These are phyloP conservation scores for Apeira syringaria DNA, from an alignment of 2,888 invertebrate genomes.

Conservation along the genomic window DNA sequence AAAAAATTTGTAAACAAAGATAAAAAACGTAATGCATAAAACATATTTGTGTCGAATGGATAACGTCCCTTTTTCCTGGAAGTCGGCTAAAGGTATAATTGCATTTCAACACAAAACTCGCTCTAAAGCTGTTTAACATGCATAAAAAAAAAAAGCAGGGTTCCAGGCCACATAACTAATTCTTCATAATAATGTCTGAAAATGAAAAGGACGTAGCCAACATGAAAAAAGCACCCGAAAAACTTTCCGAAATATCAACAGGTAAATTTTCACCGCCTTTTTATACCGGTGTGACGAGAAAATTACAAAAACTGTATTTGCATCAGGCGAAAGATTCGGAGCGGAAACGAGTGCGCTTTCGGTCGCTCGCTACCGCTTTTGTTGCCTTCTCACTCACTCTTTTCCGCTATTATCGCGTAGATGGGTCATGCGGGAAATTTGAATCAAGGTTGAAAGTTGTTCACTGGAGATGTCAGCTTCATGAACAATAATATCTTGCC, in stretches of 20 bases:
- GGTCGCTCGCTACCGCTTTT: conserved; percentile 43
- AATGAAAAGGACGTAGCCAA: not conserved
- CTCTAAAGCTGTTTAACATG: not conserved
- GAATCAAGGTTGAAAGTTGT: conserved; percentile 12
- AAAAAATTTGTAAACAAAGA: too few relatives aligned
- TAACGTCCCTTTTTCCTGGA: too few relatives aligned
- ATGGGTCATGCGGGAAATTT: conserved; percentile 30
- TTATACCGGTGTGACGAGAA: conserved; percentile 38
- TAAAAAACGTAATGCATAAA: too few relatives aligned
- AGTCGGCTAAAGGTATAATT: too few relatives aligned
- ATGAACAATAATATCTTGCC: too few relatives aligned
- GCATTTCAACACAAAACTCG: not conserved
- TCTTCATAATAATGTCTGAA: conserved; percentile 3
- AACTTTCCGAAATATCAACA: conserved; percentile 42
- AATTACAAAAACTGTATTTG: conserved; percentile 54
- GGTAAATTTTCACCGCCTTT: conserved; percentile 35
- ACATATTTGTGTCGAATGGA: too few relatives aligned
- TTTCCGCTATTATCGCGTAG: conserved; percentile 9
- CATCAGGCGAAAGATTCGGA: conserved; percentile 50
- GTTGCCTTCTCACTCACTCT: conserved; percentile 12
- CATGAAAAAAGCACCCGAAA: conserved; percentile 8
- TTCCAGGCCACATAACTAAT: too few relatives aligned
- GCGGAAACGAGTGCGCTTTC: conserved; percentile 43
- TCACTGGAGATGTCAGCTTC: not conserved
- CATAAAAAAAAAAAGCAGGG: conserved; percentile 1